Conservation (phyloP, 2,888 invertebrate genomes). For the Phytoseiulus persimilis region DNA sequence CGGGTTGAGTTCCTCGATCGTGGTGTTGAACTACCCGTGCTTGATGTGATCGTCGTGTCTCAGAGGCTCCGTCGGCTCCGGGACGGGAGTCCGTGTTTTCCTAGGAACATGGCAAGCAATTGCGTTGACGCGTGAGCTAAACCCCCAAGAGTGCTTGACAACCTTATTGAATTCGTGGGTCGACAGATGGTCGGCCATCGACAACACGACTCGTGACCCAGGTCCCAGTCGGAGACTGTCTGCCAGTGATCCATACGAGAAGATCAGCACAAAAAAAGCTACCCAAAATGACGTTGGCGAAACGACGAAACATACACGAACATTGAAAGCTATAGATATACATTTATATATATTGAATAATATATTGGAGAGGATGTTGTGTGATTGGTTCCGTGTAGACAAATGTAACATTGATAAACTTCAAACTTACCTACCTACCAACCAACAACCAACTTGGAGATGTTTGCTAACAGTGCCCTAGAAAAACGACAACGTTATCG, state of each 20-base stretch:
- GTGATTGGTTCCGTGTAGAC: not conserved
- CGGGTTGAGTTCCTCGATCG: not conserved
- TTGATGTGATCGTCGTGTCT: not conserved
- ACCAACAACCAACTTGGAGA: not conserved
- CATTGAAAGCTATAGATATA: conserved; percentile 11
- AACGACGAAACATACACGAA: not conserved
- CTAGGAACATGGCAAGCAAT: not conserved
- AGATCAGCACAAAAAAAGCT: not conserved
- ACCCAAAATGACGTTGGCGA: not conserved
- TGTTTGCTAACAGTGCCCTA: not conserved
- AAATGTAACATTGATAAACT: not conserved
- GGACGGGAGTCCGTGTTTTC: not conserved
- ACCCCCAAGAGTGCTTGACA: not conserved
- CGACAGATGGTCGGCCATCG: not conserved
- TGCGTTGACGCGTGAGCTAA: not conserved
- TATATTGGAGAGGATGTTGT: not conserved
- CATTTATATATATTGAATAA: conserved; percentile 12
- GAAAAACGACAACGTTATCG: not conserved
- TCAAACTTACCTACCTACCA: not conserved
- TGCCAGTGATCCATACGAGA: not conserved
- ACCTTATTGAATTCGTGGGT: not conserved
- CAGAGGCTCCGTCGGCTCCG: not conserved
- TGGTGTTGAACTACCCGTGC: not conserved
- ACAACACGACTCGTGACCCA: not conserved
- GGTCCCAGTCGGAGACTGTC: not conserved